A percentile compares a stretch with the other conserved stretches of the same genome.
These are phyloP conservation scores for Oxyscelio sp. DNA, from an alignment of 2,888 invertebrate genomes.

Conservation along the genomic window DNA sequence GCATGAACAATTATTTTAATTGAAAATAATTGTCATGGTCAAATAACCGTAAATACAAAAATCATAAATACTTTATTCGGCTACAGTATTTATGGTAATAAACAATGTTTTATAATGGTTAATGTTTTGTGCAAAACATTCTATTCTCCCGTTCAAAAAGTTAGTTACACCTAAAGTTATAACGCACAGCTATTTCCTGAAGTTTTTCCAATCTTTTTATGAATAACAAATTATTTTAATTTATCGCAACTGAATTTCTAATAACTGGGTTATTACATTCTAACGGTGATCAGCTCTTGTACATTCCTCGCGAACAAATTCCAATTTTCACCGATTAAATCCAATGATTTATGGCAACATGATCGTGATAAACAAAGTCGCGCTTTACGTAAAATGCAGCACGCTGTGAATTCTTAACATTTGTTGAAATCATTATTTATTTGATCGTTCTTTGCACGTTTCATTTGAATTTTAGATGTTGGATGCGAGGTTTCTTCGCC, in stretches of 20 bases:
- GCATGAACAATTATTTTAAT: too few relatives aligned
- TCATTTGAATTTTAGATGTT: conserved; percentile 26
- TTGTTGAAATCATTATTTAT: conserved; percentile 25
- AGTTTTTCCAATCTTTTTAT: conserved; percentile 2
- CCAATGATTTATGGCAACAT: not conserved
- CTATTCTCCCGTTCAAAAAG: not conserved
- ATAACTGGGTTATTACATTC: conserved; percentile 32
- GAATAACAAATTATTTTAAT: conserved; percentile 17
- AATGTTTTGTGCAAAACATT: too few relatives aligned
- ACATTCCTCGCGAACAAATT: not conserved
- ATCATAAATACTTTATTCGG: too few relatives aligned
- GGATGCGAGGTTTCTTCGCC: not conserved
- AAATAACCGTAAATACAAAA: too few relatives aligned
- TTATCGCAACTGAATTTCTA: conserved; percentile 10
- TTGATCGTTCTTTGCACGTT: not conserved
- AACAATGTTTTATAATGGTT: too few relatives aligned
- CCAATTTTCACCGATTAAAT: conserved; percentile 10
- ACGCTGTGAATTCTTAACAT: conserved; percentile 7
- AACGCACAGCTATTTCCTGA: not conserved
- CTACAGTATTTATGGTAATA: too few relatives aligned
- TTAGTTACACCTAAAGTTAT: not conserved
- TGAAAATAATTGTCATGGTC: too few relatives aligned
- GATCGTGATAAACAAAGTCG: not conserved
- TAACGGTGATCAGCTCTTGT: conserved; percentile 29
- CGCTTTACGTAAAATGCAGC: conserved; percentile 2